These are phyloP conservation scores for Arvicola amphibius DNA, from an alignment of 2,797 vertebrate genomes.

Conservation along the genomic window DNA sequence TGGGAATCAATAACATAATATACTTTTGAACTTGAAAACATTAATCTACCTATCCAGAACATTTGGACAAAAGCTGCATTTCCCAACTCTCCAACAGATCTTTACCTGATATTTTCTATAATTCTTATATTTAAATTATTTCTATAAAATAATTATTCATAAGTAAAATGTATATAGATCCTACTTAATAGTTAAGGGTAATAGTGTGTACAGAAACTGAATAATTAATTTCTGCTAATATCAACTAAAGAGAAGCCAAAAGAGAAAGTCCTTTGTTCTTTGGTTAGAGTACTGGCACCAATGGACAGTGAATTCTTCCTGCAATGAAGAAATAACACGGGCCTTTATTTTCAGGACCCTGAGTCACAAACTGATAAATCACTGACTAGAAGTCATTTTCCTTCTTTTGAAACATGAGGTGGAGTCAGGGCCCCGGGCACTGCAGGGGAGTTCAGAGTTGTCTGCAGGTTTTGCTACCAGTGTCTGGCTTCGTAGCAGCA, in stretches of 20 bases:
- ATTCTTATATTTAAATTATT: background rate
- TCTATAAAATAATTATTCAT: background rate
- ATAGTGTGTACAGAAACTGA: background rate
- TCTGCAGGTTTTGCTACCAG: background rate
- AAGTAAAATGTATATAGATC: background rate
- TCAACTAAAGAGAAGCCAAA: background rate
- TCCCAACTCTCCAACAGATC: background rate
- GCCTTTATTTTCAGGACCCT: background rate
- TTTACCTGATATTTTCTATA: background rate
- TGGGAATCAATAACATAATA: background rate
- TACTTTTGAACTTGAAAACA: slow-evolving; percentile 17
- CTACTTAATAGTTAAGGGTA: background rate
- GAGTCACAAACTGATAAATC: slow-evolving; percentile 26
- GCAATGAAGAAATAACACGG: background rate
- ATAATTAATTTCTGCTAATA: background rate
- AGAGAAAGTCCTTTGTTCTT: background rate
- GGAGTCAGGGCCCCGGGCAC: rapidly evolving
- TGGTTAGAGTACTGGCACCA: background rate
- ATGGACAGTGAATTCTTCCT: background rate
- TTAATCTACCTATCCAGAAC: background rate
- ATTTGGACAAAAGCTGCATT: background rate
- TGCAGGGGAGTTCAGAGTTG: background rate
- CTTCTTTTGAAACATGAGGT: background rate
- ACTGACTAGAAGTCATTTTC: background rate
- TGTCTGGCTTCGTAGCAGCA: background rate